Evolutionary conservation across 2,797 vertebrate species (phyloP).

Genomic region (Champsocephalus esox): DNA sequence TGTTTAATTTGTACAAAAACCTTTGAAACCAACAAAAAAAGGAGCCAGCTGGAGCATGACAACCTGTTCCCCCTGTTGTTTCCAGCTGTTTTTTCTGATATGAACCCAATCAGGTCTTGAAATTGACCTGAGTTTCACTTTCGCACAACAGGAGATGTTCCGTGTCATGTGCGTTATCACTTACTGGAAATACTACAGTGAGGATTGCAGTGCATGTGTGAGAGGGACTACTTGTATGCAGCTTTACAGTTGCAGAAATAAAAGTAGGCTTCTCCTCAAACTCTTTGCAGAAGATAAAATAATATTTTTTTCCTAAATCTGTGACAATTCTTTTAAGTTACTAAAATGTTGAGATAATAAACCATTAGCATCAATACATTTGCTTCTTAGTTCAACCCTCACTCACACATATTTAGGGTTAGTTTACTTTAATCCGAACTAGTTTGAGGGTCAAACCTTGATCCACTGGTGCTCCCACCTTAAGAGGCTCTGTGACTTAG

Average conservation of each 20-base stretch:
- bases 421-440: slow-evolving; percentile 16
- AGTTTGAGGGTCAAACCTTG: slow-evolving; percentile 36
- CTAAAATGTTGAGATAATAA: not conserved
- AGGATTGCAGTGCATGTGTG: no score
- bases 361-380: slow-evolving; percentile 1
- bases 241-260: not conserved
- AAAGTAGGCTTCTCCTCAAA: not conserved
- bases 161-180: no score
- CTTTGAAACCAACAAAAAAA: not conserved
- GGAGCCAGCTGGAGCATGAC: not conserved
- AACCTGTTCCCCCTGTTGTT: no score
- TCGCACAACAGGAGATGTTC: no score
- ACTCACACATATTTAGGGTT: slow-evolving; percentile 5
- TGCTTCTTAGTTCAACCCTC: not conserved
- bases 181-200: no score
- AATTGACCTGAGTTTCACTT: no score
- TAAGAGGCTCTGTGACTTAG: slow-evolving; percentile 41
- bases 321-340: not conserved
- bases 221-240: not conserved
- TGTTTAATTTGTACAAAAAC: not conserved
- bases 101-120: no score
- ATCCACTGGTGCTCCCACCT: slow-evolving; percentile 17
- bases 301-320: not conserved
- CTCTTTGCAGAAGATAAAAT: not conserved
- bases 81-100: no score